A percentile compares a stretch with the other conserved stretches of the same genome.
phyloP scores from a whole-genome alignment of 30 jellyfish, hydroid and myxozoan species.

The Hydractinia symbiolongicarpus region DNA sequence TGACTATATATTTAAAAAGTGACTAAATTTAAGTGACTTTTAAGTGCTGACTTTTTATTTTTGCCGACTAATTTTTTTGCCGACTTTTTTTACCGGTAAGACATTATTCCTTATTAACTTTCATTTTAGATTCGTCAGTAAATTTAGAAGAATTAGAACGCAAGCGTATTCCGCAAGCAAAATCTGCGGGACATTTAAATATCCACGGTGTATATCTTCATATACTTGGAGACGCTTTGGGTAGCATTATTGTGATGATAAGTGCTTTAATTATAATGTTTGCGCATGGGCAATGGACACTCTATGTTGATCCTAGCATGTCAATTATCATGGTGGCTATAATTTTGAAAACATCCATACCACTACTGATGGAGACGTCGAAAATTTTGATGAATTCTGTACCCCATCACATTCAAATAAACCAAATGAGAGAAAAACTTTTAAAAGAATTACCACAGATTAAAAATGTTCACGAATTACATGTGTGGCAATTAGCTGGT shows the following conservation, averaged over 20 bases:
- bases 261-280: slow-evolving; percentile 38
- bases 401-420: slow-evolving; percentile 79
- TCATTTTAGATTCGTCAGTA: slow-evolving; percentile 5
- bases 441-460: slow-evolving; percentile 49
- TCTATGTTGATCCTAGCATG: slow-evolving; percentile 95
- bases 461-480: slow-evolving; percentile 79
- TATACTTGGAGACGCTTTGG: slow-evolving; percentile 52
- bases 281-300: slow-evolving; percentile 68
- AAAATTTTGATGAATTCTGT: slow-evolving; percentile 90
- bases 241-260: slow-evolving; percentile 40
- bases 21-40: too few species aligned
- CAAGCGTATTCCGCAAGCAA: slow-evolving; percentile 5
- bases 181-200: slow-evolving; percentile 50
- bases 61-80: too few species aligned
- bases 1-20: too few species aligned
- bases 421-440: slow-evolving; percentile 55
- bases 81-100: too few species aligned
- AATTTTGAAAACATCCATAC: slow-evolving; percentile 90
- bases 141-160: neutral
- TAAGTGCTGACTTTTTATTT: too few species aligned
- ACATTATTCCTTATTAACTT: too few species aligned
- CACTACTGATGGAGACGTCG: slow-evolving; percentile 79
- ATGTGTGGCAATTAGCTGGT: slow-evolving; percentile 98
- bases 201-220: slow-evolving; percentile 46
- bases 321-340: slow-evolving; percentile 83